Conservation (phyloP, 2,113 vertebrate species). For the Nipponia nippon region DNA sequence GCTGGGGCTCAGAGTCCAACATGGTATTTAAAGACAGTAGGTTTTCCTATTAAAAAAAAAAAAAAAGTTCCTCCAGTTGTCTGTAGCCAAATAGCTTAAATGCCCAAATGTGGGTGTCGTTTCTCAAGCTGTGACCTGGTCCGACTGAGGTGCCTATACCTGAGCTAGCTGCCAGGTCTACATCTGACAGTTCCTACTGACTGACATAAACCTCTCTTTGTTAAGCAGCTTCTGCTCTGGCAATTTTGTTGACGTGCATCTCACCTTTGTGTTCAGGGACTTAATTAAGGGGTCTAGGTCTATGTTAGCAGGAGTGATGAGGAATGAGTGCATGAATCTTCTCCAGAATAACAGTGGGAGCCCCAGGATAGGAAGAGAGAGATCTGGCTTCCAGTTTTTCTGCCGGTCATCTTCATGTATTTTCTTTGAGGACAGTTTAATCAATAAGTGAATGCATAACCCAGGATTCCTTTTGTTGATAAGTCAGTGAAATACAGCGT, state of each 20-base stretch:
- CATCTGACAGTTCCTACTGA: neutral
- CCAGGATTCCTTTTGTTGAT: neutral
- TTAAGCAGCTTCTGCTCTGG: neutral
- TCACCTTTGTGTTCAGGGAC: neutral
- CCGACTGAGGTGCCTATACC: accelerated
- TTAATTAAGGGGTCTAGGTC: neutral
- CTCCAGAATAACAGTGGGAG: neutral
- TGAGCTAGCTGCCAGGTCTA: neutral
- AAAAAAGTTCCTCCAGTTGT: accelerated
- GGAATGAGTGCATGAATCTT: neutral
- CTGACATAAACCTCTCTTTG: neutral
- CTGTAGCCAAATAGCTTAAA: neutral
- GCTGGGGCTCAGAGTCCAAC: no score
- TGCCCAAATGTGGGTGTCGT: accelerated
- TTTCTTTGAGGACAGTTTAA: neutral
- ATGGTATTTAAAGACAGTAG: no score
- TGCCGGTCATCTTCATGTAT: neutral
- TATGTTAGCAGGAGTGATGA: neutral
- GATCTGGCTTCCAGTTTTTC: neutral
- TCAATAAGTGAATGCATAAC: neutral
- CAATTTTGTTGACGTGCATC: neutral
- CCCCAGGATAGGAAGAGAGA: neutral
- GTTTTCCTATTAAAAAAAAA: neutral
- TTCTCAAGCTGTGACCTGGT: neutral
- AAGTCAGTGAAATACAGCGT: neutral